These are phyloP conservation scores for Phataginus tricuspis DNA, from an alignment of 2,797 vertebrate genomes.

Conservation along the genomic window DNA sequence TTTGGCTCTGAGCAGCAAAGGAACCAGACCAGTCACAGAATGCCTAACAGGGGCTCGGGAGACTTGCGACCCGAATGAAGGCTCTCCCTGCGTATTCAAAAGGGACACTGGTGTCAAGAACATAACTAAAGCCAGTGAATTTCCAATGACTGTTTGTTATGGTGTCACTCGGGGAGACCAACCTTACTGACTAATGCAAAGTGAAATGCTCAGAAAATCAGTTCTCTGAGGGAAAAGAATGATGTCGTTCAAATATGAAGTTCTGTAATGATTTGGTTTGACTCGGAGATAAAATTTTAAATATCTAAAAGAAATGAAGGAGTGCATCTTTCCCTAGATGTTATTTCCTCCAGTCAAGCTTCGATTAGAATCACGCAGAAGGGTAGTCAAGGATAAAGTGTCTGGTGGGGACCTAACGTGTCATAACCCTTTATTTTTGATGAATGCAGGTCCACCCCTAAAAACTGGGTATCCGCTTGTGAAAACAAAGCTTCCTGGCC, in stretches of 20 bases:
- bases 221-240: not conserved
- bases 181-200: not conserved
- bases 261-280: not conserved
- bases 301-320: not conserved
- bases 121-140: not conserved
- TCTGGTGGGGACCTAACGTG: not conserved
- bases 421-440: slow-evolving; percentile 18
- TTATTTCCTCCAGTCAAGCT: not conserved
- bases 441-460: not conserved
- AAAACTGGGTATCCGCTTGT: not conserved
- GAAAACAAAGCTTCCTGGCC: not conserved
- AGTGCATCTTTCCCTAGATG: not conserved
- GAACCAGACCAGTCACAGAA: not conserved
- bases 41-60: not conserved
- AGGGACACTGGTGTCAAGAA: not conserved
- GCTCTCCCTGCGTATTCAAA: not conserved
- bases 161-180: not conserved
- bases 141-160: not conserved
- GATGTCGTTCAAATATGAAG: not conserved
- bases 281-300: slow-evolving; percentile 19
- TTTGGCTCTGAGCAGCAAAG: not conserved
- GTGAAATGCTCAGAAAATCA: not conserved
- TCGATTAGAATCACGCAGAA: not conserved
- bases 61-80: not conserved
- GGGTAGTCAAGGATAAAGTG: not conserved